phyloP scores from a whole-genome alignment of 2,113 vertebrate species.

The Carassius gibelio region DNA sequence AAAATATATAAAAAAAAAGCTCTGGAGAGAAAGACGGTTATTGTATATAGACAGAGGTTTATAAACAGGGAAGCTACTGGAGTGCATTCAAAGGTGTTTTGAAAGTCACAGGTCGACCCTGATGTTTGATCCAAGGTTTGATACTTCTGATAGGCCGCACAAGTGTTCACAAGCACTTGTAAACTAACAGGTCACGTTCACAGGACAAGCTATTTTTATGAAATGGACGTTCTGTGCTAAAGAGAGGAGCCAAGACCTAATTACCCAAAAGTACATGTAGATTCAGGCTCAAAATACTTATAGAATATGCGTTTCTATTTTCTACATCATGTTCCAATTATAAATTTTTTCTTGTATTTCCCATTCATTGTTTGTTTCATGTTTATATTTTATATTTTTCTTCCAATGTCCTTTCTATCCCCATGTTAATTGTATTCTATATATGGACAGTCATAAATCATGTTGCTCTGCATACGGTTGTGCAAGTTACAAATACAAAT shows the following conservation, averaged over 20 bases:
- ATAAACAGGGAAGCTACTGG: background rate
- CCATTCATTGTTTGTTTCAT: background rate
- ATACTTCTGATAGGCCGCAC: background rate
- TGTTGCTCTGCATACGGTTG: no score
- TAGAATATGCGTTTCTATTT: background rate
- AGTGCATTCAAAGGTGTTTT: background rate
- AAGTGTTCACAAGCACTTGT: conserved; percentile 35
- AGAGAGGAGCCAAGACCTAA: conserved; percentile 64
- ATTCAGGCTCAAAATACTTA: background rate
- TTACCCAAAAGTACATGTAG: conserved; percentile 54
- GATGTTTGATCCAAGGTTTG: conserved; percentile 16
- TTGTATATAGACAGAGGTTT: conserved; percentile 11
- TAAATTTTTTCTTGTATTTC: background rate
- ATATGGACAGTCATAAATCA: no score
- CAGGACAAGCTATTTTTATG: conserved; percentile 67
- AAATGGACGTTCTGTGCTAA: conserved; percentile 63
- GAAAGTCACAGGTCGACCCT: background rate
- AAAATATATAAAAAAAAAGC: background rate
- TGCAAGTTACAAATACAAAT: no score
- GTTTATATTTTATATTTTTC: background rate
- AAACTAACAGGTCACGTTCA: conserved; percentile 56
- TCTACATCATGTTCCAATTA: background rate
- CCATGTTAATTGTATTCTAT: background rate
- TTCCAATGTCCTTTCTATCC: background rate
- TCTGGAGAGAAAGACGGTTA: background rate